Evolutionary conservation across 2,888 invertebrate species (phyloP).

Genomic region (Hetaerina titia): DNA sequence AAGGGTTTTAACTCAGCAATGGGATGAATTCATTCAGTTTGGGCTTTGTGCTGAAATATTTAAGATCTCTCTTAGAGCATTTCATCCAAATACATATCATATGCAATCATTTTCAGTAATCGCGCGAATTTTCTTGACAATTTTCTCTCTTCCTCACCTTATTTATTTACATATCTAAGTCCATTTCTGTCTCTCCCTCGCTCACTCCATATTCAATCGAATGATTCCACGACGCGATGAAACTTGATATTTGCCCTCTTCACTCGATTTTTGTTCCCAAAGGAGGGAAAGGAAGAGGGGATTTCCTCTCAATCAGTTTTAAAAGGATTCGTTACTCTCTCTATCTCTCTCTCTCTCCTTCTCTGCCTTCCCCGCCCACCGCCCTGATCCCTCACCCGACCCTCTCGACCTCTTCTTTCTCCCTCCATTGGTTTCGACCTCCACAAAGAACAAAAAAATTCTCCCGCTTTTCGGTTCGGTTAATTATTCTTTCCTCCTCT

Average conservation of each 20-base stretch:
- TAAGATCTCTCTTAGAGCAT: neutral
- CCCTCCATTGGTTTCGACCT: neutral
- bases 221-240: conserved; percentile 26
- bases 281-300: neutral
- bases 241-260: conserved; percentile 27
- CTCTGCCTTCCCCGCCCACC: neutral
- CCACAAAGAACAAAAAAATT: neutral
- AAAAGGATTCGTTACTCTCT: conserved; percentile 16
- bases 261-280: neutral
- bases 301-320: conserved; percentile 35
- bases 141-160: neutral
- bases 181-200: neutral
- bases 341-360: neutral
- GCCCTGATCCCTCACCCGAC: neutral
- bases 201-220: conserved; percentile 8
- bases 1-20: neutral
- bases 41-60: neutral
- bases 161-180: neutral
- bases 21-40: neutral
- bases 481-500: conserved; percentile 25
- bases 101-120: neutral
- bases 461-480: conserved; percentile 14
- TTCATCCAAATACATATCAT: neutral
- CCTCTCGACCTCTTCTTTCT: neutral
- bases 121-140: neutral